Base-by-base conservation (phyloP, 30 jellyfish, hydroid and myxozoan species). In the Aurelia aurita complex sp. Pacific region DNA sequence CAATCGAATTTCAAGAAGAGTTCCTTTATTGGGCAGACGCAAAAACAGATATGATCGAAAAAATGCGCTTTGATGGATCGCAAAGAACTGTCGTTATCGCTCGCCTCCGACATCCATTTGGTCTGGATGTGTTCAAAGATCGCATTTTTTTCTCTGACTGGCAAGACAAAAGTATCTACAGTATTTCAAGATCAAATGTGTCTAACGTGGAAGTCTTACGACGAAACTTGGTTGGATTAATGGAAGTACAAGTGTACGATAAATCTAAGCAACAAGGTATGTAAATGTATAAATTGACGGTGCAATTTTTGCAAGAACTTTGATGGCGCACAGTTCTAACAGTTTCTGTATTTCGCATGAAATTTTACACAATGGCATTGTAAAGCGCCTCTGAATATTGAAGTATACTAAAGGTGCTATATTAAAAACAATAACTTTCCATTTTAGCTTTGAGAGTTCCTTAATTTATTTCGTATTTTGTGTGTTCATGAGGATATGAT, bases 1-100 rank as follows among this genome's bases (percentile, higher is more conserved):
- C 93, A 11, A 85, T 94, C 36, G 99, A 94, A 54, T 89, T 69
- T 77, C 81, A 51, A 4, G 73, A 57, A 12, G 81, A 73, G 71
- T 70, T 33, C 51, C 70, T 94, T 29, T 94, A 94, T 82, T 94
- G 99, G 99, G 89, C 97, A 5, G 99, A 94, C 68, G 99, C 99
- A 14, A 89, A 74, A 77, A 89, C 90, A 9, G 97, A 94, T 65
- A 69, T 85, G 57, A 85, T 94, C 51, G 99, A 89, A 67, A 70
- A 88, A 40, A 94, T 94, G 97, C 51, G 77, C 12, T 36, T 94
- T 50, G 94, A 94, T 79, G 99, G 99, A 9, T 51, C 86, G 2
- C 90, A 46, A 29, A 89, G 99, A 19, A 64, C 59, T 7, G 81
- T 79, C 9, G 89, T 94, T 34, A 52, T 88, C 7, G 60, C 90